A percentile compares a stretch with the other conserved stretches of the same genome.
phyloP scores from a whole-genome alignment of 2,888 invertebrate genomes.

The Leptothorax acervorum region DNA sequence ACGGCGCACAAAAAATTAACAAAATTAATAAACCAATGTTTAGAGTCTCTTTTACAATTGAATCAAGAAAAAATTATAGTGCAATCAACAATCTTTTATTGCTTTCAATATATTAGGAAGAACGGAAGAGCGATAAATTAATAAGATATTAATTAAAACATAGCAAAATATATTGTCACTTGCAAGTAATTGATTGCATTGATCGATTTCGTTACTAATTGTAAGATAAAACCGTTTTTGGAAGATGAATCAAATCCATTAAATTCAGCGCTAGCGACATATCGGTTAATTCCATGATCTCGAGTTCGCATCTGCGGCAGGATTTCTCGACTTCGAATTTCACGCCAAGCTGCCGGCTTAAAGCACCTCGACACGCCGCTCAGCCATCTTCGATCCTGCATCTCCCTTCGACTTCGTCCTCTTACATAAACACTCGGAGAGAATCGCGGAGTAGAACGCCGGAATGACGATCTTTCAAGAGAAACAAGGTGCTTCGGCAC shows the following conservation, averaged over 20 bases:
- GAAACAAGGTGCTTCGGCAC: slow-evolving; percentile 52
- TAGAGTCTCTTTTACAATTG: background rate
- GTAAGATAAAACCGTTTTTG: background rate
- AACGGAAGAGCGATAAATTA: background rate
- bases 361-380: slow-evolving; percentile 67
- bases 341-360: slow-evolving; percentile 72
- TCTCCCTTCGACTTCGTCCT: slow-evolving; percentile 74
- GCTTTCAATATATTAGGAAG: background rate
- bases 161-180: background rate
- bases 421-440: slow-evolving; percentile 72
- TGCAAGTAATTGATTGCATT: background rate
- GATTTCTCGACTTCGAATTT: slow-evolving; percentile 64
- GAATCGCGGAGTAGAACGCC: slow-evolving; percentile 65
- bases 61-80: background rate
- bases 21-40: background rate
- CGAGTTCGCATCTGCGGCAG: slow-evolving; percentile 56
- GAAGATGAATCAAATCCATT: slow-evolving; percentile 4
- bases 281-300: slow-evolving; percentile 64
- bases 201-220: background rate
- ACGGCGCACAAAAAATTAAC: too few species aligned
- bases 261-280: slow-evolving; percentile 17
- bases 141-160: slow-evolving; percentile 4
- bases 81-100: background rate
- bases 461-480: slow-evolving; percentile 56
- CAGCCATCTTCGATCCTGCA: slow-evolving; percentile 70